Evolutionary conservation across 1,140 invertebrate species (phyloP).

Genomic region (Notospermus geniculatus): DNA sequence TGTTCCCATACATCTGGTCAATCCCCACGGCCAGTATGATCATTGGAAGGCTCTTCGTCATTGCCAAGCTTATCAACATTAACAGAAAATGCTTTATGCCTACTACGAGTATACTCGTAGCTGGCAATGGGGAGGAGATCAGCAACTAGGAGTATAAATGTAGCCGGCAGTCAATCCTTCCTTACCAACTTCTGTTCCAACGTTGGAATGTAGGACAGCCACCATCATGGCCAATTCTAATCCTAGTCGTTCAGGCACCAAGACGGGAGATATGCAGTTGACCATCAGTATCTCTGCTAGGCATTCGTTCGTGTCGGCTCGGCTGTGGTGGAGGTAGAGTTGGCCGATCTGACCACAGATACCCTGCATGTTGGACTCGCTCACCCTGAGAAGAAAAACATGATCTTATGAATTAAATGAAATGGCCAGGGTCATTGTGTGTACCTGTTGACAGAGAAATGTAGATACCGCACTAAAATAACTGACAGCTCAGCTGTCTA

Average conservation of each 20-base stretch:
- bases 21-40: no score
- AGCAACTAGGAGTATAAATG: no score
- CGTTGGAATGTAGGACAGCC: conserved; percentile 81
- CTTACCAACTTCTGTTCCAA: conserved; percentile 84
- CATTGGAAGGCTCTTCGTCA: no score
- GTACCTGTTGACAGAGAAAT: background rate
- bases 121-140: no score
- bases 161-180: no score
- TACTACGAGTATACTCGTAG: no score
- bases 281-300: conserved; percentile 69
- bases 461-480: background rate
- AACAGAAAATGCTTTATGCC: no score
- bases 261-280: conserved; percentile 63
- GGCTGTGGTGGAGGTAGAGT: conserved; percentile 48
- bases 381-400: conserved; percentile 57
- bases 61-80: no score
- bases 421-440: background rate
- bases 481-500: background rate
- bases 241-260: conserved; percentile 75
- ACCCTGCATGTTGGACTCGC: conserved; percentile 82
- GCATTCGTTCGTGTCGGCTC: conserved; percentile 77
- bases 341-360: conserved; percentile 67
- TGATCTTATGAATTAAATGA: conserved; percentile 1
- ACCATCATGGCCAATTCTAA: conserved; percentile 82
- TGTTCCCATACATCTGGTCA: no score